These are phyloP conservation scores for Bembecia ichneumoniformis DNA, from an alignment of 2,888 invertebrate species.

Conservation along the genomic window DNA sequence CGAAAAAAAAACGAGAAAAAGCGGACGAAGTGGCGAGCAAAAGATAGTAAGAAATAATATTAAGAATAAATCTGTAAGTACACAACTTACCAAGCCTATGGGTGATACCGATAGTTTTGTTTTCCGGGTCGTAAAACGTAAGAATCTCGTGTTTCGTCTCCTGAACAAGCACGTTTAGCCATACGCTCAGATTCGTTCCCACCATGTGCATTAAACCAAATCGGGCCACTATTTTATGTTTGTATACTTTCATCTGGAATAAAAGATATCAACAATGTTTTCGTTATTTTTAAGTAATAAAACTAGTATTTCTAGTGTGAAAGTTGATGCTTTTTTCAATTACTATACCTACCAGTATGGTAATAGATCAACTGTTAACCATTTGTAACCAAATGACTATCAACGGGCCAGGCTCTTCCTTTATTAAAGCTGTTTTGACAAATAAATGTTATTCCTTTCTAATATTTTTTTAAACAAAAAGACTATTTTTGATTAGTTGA, in stretches of 20 bases:
- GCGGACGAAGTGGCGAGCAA: too few species aligned
- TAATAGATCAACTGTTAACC: background rate
- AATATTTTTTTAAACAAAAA: too few species aligned
- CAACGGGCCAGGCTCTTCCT: too few species aligned
- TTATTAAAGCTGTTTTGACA: too few species aligned
- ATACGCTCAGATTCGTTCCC: constrained; percentile 96
- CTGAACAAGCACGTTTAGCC: constrained; percentile 94
- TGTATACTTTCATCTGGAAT: constrained; percentile 89
- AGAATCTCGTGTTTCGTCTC: constrained; percentile 96
- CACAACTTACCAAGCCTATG: constrained; percentile 76
- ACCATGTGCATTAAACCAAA: constrained; percentile 99
- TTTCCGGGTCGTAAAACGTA: constrained; percentile 91
- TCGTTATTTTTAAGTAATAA: background rate
- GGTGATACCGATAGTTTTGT: constrained; percentile 83
- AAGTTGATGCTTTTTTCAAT: background rate
- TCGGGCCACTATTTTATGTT: constrained; percentile 89
- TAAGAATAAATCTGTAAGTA: too few species aligned
- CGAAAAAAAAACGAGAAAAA: too few species aligned
- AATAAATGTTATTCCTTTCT: too few species aligned
- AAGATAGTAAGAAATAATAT: too few species aligned
- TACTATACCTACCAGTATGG: background rate
- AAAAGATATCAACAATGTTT: background rate
- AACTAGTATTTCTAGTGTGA: background rate
- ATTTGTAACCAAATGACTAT: too few species aligned
- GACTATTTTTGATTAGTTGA: too few species aligned